Evolutionary conservation across 2,113 vertebrate species (phyloP).

Genomic region (Onychostoma macrolepis): DNA sequence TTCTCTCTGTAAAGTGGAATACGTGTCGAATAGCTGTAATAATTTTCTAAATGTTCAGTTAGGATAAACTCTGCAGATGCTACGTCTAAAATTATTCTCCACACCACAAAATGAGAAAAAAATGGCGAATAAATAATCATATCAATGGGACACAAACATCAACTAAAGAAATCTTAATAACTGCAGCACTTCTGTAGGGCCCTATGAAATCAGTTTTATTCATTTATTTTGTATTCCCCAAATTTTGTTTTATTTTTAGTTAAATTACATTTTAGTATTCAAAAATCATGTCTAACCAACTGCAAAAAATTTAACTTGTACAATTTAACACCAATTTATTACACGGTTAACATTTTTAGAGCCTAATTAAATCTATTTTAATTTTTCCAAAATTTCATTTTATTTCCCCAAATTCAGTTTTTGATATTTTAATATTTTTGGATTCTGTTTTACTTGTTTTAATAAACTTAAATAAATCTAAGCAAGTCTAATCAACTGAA

Average conservation of each 20-base stretch:
- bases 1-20: background rate
- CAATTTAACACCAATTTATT: background rate
- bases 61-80: background rate
- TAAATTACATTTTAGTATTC: too few relatives aligned
- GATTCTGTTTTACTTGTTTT: background rate
- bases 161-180: background rate
- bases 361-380: background rate
- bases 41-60: background rate
- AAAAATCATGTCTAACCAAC: too few relatives aligned
- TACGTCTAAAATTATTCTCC: background rate
- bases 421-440: background rate
- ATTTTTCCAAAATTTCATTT: background rate
- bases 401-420: background rate
- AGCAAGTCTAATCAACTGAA: background rate
- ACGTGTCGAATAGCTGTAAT: background rate
- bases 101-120: background rate
- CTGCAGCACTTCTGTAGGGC: too few relatives aligned
- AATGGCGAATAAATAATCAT: background rate
- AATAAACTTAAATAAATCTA: background rate
- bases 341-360: background rate
- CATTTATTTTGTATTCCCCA: too few relatives aligned
- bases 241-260: too few relatives aligned
- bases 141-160: background rate
- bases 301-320: background rate
- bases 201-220: too few relatives aligned